Conservation (phyloP, 2,888 invertebrate species). For the Acronicta leporina region DNA sequence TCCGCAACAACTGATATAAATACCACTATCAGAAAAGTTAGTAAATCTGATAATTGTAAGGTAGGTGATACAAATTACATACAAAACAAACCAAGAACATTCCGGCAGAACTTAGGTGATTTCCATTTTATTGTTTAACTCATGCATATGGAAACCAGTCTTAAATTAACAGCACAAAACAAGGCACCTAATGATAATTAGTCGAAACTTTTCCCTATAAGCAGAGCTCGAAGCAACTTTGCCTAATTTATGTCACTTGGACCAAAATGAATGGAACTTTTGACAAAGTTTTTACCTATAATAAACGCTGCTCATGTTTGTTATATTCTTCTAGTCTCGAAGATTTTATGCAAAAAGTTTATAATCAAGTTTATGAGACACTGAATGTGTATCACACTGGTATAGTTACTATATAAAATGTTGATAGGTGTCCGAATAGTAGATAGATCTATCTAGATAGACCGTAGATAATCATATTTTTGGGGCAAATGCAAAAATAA, state of each 20-base stretch:
- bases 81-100: slow-evolving; percentile 15
- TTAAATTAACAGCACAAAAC: slow-evolving; percentile 36
- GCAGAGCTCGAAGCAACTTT: slow-evolving; percentile 28
- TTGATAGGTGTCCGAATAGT: no score
- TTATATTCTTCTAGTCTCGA: background rate
- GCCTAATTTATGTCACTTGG: slow-evolving; percentile 54
- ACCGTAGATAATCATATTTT: no score
- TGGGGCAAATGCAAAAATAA: no score
- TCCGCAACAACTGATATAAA: no score
- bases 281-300: slow-evolving; percentile 30
- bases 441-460: no score
- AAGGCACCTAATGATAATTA: slow-evolving; percentile 47
- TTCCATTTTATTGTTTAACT: slow-evolving; percentile 25
- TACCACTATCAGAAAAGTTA: no score
- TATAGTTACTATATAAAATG: no score
- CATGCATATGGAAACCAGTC: slow-evolving; percentile 35
- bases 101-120: background rate
- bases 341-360: slow-evolving; percentile 4
- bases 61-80: no score
- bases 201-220: slow-evolving; percentile 30
- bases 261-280: slow-evolving; percentile 35
- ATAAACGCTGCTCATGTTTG: slow-evolving; percentile 15
- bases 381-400: background rate
- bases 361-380: background rate
- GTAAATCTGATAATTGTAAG: slow-evolving; percentile 10